Conservation (phyloP, 2,797 vertebrate genomes). For the Babyrousa celebensis region DNA sequence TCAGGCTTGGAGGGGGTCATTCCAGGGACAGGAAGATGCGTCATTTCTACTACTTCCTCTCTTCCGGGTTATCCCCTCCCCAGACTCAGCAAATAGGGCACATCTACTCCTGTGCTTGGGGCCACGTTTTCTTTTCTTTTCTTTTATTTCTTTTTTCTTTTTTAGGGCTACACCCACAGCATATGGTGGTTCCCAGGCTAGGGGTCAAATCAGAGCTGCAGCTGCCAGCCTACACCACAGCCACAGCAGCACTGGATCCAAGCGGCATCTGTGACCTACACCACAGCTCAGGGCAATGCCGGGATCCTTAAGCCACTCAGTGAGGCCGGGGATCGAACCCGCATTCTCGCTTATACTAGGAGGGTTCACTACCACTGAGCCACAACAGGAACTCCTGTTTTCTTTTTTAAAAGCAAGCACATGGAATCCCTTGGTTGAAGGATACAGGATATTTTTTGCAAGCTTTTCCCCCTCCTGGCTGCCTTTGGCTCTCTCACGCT, state of each 20-base stretch:
- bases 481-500: background rate
- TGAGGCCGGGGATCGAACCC: too few species aligned
- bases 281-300: too few species aligned
- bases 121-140: constrained; percentile 44
- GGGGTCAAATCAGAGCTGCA: too few species aligned
- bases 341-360: too few species aligned
- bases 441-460: constrained; percentile 9
- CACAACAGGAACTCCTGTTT: background rate
- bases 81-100: constrained; percentile 5
- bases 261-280: too few species aligned
- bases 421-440: constrained; percentile 37
- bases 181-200: too few species aligned
- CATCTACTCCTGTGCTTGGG: background rate
- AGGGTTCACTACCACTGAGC: too few species aligned
- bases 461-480: background rate
- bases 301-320: too few species aligned
- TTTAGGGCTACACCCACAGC: too few species aligned
- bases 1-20: background rate
- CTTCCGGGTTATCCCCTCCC: constrained; percentile 16
- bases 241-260: too few species aligned
- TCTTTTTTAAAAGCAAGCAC: constrained; percentile 55
- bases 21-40: constrained; percentile 2
- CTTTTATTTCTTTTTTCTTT: background rate
- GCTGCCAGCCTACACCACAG: too few species aligned
- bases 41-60: constrained; percentile 49